Base-by-base conservation (phyloP, 2,888 invertebrate genomes). In the Cheilosia scutellata region DNA sequence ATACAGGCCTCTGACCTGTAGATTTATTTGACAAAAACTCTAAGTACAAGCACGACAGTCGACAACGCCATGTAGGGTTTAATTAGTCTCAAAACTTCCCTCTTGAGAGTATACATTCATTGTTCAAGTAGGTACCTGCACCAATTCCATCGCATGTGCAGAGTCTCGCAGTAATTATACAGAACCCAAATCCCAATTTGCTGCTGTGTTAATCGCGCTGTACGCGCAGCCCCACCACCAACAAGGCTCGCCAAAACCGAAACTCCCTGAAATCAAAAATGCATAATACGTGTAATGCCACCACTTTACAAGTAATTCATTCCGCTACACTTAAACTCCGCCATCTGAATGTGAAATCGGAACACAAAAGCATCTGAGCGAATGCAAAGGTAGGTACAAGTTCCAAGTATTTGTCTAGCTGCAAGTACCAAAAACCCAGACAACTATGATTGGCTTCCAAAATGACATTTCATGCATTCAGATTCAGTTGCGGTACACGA, bases 401-500 rank as follows among this genome's bases (percentile, higher is more conserved):
- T 31, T 57, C 7, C 37, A 66, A 72, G 70, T 71, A 78, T 70
- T 66, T 58, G 79, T 72, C 79, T 79, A 72, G 72, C 79, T 65
- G 79, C 27, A 72, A 79, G 79, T 79, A 79, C 72, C 79, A 47
- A 79, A 79, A 79, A 72, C 65, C 71, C 72, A 79, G 79, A 79
- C 79, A 79, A 79, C 79, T 79, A 72, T 79, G 72, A 79, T 79
- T 79, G 79, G 72, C 79, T 79, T 79, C 65, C 66, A 79, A 79
- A 58, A 60, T 72, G 66, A 72, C 57, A 72, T 79, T 78, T 72
- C 72, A 79, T 51, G 65, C 51, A 66, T 66, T 63, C 65, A 51
- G n/a, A 42, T 42, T 20, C 20, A 20, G 47, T 27, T 29, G 40
- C 42, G 42, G 20, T 20, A 58, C 70, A 44, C 25, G 37, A 58